phyloP scores from a whole-genome alignment of 2,888 invertebrate species.

The Microplitis deprimator region DNA sequence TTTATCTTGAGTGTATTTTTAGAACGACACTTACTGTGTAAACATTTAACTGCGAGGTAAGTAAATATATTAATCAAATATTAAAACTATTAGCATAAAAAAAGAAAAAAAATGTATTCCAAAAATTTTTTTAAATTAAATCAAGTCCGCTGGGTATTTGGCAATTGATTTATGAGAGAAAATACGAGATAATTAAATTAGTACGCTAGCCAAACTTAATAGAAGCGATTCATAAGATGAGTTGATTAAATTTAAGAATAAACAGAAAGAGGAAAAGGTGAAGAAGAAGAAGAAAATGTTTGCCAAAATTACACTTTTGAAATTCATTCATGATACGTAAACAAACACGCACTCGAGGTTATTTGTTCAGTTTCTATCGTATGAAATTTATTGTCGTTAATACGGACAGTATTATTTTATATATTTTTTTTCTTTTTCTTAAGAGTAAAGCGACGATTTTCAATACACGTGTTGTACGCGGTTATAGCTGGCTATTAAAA shows the following conservation, averaged over 20 bases:
- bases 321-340: constrained; percentile 48
- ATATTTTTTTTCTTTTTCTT: not conserved
- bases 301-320: constrained; percentile 47
- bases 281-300: constrained; percentile 17
- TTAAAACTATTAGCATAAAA: not conserved
- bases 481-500: constrained; percentile 38
- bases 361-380: not conserved
- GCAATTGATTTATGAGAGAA: not conserved
- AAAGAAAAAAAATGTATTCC: not conserved
- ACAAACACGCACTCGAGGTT: not conserved
- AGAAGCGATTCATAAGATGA: not conserved
- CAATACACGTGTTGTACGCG: constrained; percentile 28
- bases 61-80: not conserved
- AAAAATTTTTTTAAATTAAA: not conserved
- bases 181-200: not conserved
- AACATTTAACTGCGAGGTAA: not conserved
- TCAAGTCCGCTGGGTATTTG: not conserved
- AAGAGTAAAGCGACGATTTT: constrained; percentile 18
- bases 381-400: not conserved
- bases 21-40: not conserved
- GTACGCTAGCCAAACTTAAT: not conserved
- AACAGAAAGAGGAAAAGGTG: constrained; percentile 6
- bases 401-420: not conserved
- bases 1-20: not conserved
- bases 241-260: not conserved